Base-by-base conservation (phyloP, 2,797 vertebrate species). In the Capromys pilorides region DNA sequence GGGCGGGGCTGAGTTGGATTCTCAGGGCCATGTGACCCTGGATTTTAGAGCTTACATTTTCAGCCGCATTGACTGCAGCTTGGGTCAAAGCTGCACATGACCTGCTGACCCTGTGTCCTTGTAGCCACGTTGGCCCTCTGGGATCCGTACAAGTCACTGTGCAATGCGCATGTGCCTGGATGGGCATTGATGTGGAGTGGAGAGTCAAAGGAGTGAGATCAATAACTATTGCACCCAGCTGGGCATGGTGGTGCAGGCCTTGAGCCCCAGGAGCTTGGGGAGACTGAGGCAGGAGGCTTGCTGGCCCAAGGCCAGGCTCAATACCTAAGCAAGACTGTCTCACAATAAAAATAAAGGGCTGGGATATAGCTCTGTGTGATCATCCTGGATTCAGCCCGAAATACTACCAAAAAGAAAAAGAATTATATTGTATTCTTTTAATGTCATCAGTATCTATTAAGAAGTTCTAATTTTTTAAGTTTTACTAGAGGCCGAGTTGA, bases 161-260 rank as follows among this genome's bases (percentile, higher is more conserved):
- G 45, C 0, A 12, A 51, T 9, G 10, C 2, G 3, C 0, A 4
- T 73, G 41, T 24, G 41, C 18, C 9, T 54, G 39, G 39, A 31
- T 61, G 67, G 26, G 54, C 19, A 1, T 45, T 69, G 66, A n/a
- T 84, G 66, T 4, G 57, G 54, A 92, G 66, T 18, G 54, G 54
- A 84, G 45, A 71, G 81, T 49, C n/a, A 59, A 90, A 86, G 36
- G 10, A 64, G 28, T 24, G 57, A 73, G 61, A 62, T 90, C 36
- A 78, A 88, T 21, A 92, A 62, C 57, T 45, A 71, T 33, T 59
- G 69, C 26, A 45, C 5, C 71, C 39, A 75, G 71, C 71, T 41
- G 39, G 71, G 11, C 71, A 28, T 75, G 71, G 71, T 13, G 39
- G 39, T 2, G 1, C 71, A 45, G 2, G 11, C 71, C 71, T 41